Percentiles rank a stretch among this genome's conserved stretches.
These are phyloP conservation scores for Semnornis frantzii DNA, from an alignment of 2,113 vertebrate species.

Conservation along the genomic window DNA sequence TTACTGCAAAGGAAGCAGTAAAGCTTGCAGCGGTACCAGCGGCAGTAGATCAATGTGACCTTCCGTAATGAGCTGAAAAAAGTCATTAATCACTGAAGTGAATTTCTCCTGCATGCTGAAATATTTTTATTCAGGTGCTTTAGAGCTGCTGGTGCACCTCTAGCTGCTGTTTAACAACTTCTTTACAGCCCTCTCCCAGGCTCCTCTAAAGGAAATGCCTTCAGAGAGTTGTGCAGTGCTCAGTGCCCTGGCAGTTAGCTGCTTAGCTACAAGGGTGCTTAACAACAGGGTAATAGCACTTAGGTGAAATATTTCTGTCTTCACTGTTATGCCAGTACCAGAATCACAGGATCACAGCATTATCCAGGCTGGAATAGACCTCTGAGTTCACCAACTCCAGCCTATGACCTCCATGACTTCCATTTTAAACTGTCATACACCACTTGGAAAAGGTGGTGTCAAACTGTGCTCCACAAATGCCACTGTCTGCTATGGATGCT, in stretches of 20 bases:
- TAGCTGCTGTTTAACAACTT: background rate
- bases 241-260: background rate
- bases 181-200: background rate
- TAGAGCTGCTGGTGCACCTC: background rate
- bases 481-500: background rate
- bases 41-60: slow-evolving; percentile 16
- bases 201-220: background rate
- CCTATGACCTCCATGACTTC: background rate
- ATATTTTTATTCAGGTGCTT: slow-evolving; percentile 15
- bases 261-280: background rate
- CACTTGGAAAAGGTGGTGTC: background rate
- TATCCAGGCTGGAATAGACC: no score
- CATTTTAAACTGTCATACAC: slow-evolving; percentile 35
- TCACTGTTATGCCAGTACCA: background rate
- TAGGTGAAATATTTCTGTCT: background rate
- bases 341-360: no score
- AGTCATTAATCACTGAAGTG: background rate
- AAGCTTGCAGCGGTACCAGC: slow-evolving; percentile 39
- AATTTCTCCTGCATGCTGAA: slow-evolving; percentile 28
- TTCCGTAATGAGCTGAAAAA: background rate
- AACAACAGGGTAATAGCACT: background rate
- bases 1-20: slow-evolving; percentile 47
- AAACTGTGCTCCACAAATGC: background rate
- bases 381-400: no score
- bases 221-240: background rate